Conservation (phyloP, 2,888 invertebrate genomes). For the Anticlea derivata region DNA sequence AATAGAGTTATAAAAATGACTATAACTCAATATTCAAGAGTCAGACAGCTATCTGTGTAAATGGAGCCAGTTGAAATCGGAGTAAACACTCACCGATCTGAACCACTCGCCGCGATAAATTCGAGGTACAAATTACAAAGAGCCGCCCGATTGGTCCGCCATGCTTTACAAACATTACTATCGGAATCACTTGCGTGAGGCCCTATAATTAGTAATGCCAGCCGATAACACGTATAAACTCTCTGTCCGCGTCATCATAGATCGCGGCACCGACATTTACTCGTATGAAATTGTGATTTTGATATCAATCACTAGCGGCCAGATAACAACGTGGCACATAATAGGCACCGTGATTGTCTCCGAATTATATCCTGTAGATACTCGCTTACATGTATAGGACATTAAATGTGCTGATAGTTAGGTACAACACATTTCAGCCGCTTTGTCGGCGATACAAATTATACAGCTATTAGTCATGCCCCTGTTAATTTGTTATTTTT, state of each 20-base stretch:
- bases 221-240: conserved; percentile 57
- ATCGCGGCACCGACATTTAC: conserved; percentile 61
- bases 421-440: conserved; percentile 34
- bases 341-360: conserved; percentile 48
- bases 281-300: conserved; percentile 60
- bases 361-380: conserved; percentile 40
- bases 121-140: conserved; percentile 55
- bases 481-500: conserved; percentile 39
- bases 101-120: conserved; percentile 43
- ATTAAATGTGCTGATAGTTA: conserved; percentile 41
- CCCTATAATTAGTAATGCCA: conserved; percentile 71
- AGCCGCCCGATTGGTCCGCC: conserved; percentile 47
- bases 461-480: conserved; percentile 43
- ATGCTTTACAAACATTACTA: conserved; percentile 58
- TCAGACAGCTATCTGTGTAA: conserved; percentile 17
- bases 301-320: conserved; percentile 56
- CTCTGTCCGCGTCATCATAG: conserved; percentile 58
- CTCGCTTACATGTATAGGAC: conserved; percentile 35
- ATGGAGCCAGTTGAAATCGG: conserved; percentile 45
- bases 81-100: conserved; percentile 40
- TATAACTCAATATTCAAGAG: neutral
- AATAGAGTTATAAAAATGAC: no score
- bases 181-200: conserved; percentile 62
- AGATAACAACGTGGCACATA: conserved; percentile 41
- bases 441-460: conserved; percentile 45